Conservation (phyloP, 2,888 invertebrate genomes). For the Metacarcinus magister region DNA sequence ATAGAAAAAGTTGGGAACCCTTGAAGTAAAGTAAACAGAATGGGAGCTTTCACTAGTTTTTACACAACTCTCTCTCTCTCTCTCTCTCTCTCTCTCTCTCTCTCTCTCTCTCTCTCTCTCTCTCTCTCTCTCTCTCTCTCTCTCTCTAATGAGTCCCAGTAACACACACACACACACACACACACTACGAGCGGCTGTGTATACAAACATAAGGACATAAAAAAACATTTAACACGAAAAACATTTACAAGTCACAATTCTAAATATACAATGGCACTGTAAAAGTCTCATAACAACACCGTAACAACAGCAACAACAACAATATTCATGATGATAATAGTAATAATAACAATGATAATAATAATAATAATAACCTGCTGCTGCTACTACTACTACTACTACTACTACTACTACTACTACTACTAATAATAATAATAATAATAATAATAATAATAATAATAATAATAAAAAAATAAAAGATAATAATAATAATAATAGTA, state of each 20-base stretch:
- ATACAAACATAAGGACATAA: background rate
- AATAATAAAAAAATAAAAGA: no score
- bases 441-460: no score
- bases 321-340: background rate
- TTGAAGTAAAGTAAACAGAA: background rate
- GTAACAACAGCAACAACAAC: background rate
- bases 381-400: background rate
- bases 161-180: background rate
- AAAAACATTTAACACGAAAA: background rate
- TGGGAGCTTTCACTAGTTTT: background rate
- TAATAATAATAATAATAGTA: constrained; percentile 38
- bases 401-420: background rate
- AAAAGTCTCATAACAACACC: background rate
- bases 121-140: background rate
- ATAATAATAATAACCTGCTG: background rate
- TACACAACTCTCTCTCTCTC: background rate
- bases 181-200: background rate
- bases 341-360: constrained; percentile 47
- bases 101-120: background rate
- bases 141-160: background rate
- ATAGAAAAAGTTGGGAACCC: background rate
- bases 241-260: background rate
- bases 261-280: background rate
- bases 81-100: background rate
- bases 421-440: no score